Evolutionary conservation across 2,113 vertebrate genomes (phyloP).

Genomic region (Pica pica): DNA sequence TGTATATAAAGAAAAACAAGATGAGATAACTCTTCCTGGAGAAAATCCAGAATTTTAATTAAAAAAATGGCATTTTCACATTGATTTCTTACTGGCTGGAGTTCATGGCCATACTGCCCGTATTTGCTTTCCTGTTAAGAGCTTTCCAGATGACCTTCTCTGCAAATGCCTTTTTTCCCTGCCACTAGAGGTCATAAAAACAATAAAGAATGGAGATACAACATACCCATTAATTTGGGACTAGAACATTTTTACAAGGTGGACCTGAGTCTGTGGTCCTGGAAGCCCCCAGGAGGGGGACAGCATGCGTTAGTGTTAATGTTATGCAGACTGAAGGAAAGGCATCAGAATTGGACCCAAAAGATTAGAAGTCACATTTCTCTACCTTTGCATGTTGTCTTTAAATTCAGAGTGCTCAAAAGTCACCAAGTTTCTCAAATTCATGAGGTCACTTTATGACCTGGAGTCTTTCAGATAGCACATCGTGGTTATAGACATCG

Average conservation of each 20-base stretch:
- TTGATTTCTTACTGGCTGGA: not conserved
- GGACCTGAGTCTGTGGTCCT: not conserved
- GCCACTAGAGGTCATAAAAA: not conserved
- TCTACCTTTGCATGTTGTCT: not conserved
- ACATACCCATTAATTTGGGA: not conserved
- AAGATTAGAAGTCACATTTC: not conserved
- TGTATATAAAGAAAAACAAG: not conserved
- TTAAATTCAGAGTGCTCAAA: not conserved
- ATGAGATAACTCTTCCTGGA: not conserved
- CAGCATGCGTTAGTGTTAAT: not conserved
- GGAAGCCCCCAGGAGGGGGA: rapidly evolving
- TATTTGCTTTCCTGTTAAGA: not conserved
- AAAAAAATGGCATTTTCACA: not conserved
- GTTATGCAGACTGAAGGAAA: not conserved
- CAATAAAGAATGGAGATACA: not conserved
- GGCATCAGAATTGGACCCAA: not conserved
- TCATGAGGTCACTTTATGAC: not conserved
- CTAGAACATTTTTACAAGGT: not conserved
- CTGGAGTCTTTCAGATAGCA: not conserved
- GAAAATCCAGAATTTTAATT: slow-evolving; percentile 23
- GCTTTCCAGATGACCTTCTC: not conserved
- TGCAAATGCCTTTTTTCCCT: not conserved
- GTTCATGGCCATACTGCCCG: not conserved
- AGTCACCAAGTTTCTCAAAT: not conserved
- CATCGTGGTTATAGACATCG: not conserved